Evolutionary conservation across 1,140 invertebrate genomes (phyloP), one percentile per base, ranked within the genome.

Genomic region (Heliconius hermathena): DNA sequence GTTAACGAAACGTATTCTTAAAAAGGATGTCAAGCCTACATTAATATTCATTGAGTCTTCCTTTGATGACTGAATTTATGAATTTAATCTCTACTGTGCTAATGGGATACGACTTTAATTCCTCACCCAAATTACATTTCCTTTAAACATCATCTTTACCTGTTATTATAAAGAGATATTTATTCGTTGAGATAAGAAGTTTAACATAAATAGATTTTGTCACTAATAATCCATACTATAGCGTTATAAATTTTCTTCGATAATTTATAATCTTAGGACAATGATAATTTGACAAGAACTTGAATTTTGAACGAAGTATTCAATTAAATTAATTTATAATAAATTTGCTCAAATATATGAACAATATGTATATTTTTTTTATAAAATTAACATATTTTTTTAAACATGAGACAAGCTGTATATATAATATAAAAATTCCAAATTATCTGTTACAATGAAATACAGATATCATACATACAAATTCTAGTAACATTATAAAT

Each of bases 51-150:
- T 66, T 66, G 60, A 3, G 13, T 9, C 22, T 66, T 66, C 60
- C 60, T 66, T 66, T 66, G 60, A 66, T 66, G 13, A 18, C 60
- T 66, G 60, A 66, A 29, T 66, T 66, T 16, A 66, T 66, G 60
- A 66, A 29, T 66, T 66, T 26, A 66, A 66, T 29, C 26, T 5
- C 60, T 16, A 29, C 60, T 13, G 60, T 29, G 22, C 9, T 60
- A 60, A 60, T n/a, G n/a, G 54, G 70, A 71, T 33, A 71, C 11
- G 33, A 66, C 11, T 22, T 22, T 9, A 70, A 66, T 9, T n/a
- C 22, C 74, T 76, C 60, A 29, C 4, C 16, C 9, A 16, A 29
- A 66, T 66, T 29, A 29, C 60, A 66, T 66, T 66, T 66, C 26
- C 22, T 16, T 66, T 66, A 66, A 26, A 29, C 22, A 29, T 66